Evolutionary conservation across 2,113 vertebrate genomes (phyloP).

Genomic region (Ranitomeya variabilis): DNA sequence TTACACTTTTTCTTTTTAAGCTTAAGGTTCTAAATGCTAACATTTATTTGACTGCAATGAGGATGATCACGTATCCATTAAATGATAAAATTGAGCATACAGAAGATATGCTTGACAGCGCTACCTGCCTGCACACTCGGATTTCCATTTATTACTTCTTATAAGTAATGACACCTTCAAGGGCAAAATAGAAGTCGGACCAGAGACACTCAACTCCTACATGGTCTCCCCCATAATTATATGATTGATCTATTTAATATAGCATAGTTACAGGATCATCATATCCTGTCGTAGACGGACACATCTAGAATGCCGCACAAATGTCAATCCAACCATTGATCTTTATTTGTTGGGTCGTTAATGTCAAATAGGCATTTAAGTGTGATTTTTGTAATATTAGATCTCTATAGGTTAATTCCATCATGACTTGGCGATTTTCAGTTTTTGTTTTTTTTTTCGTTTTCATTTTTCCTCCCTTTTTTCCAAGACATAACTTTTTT

Average conservation of each 20-base stretch:
- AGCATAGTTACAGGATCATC: too few species aligned
- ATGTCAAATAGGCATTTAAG: too few species aligned
- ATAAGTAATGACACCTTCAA: not conserved
- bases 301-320: too few species aligned
- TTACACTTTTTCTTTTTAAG: not conserved
- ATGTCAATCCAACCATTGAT: too few species aligned
- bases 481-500: too few species aligned
- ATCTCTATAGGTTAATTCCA: too few species aligned
- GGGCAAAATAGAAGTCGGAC: not conserved
- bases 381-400: too few species aligned
- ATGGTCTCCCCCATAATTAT: not conserved
- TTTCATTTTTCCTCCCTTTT: too few species aligned
- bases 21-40: not conserved
- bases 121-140: not conserved
- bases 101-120: not conserved
- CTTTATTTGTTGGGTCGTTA: too few species aligned
- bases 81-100: not conserved
- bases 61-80: not conserved
- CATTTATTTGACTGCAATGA: not conserved
- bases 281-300: too few species aligned
- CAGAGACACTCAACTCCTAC: not conserved
- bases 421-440: too few species aligned
- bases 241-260: not conserved
- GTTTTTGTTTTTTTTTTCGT: too few species aligned
- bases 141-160: not conserved